Conservation (phyloP, 2,113 vertebrate species). For the Ictalurus furcatus region DNA sequence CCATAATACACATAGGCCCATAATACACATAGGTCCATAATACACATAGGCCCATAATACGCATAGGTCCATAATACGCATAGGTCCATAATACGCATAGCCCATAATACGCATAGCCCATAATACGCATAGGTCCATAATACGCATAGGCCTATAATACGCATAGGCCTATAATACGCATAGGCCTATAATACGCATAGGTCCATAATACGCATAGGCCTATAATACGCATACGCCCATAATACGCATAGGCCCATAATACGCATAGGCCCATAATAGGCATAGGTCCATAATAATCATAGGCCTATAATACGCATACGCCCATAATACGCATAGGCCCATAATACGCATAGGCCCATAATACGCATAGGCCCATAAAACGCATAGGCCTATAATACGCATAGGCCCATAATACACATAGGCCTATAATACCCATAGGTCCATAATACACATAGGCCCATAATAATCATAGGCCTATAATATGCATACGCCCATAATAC, state of each 20-base stretch:
- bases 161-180: neutral
- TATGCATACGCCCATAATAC: no score
- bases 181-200: neutral
- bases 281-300: neutral
- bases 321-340: no score
- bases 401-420: no score
- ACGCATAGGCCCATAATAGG: neutral
- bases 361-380: neutral
- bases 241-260: neutral
- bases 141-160: neutral
- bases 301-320: neutral
- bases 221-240: neutral
- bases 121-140: neutral
- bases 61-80: neutral
- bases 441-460: no score
- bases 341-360: neutral
- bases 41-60: no score
- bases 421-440: neutral
- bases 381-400: no score
- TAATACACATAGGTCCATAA: no score
- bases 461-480: neutral
- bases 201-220: neutral
- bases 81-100: neutral
- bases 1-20: no score
- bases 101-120: neutral